A percentile compares a stretch with the other conserved stretches of the same genome.
These are phyloP conservation scores for Drosophila albomicans DNA, from an alignment of 1,140 invertebrate genomes.

Conservation along the genomic window DNA sequence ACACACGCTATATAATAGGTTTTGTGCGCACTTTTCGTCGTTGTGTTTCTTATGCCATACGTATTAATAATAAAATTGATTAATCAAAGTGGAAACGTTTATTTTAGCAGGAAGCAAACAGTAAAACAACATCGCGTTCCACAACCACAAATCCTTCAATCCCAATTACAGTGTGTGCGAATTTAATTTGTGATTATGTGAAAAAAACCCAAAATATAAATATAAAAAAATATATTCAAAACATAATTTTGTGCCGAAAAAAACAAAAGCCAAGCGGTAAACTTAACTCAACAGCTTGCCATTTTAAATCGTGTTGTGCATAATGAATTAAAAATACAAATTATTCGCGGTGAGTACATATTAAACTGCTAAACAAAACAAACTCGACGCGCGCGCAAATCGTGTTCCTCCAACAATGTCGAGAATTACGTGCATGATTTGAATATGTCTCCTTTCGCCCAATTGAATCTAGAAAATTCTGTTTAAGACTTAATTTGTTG, in stretches of 20 bases:
- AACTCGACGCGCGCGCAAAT: slow-evolving; percentile 62
- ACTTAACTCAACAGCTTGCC: slow-evolving; percentile 33
- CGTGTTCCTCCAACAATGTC: neutral
- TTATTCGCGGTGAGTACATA: slow-evolving; percentile 60
- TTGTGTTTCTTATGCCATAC: slow-evolving; percentile 73
- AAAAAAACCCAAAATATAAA: slow-evolving; percentile 39
- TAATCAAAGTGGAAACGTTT: slow-evolving; percentile 75
- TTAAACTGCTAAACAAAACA: slow-evolving; percentile 18
- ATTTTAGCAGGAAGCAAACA: slow-evolving; percentile 68
- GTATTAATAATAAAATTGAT: slow-evolving; percentile 83
- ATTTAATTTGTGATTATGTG: slow-evolving; percentile 53
- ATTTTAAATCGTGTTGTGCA: slow-evolving; percentile 52
- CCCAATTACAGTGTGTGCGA: slow-evolving; percentile 17
- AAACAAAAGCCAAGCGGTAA: slow-evolving; percentile 20
- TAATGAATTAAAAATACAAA: slow-evolving; percentile 58
- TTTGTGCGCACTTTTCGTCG: slow-evolving; percentile 54
- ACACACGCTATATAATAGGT: slow-evolving; percentile 56
- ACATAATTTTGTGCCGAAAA: slow-evolving; percentile 33
- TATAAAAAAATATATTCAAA: slow-evolving; percentile 52
- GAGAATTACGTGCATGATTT: neutral
- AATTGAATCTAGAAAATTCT: neutral
- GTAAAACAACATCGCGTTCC: slow-evolving; percentile 42
- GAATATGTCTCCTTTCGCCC: neutral
- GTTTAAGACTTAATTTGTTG: neutral
- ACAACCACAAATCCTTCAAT: slow-evolving; percentile 28